phyloP scores from a whole-genome alignment of 2,113 vertebrate genomes.

The Cygnus buccinator region DNA sequence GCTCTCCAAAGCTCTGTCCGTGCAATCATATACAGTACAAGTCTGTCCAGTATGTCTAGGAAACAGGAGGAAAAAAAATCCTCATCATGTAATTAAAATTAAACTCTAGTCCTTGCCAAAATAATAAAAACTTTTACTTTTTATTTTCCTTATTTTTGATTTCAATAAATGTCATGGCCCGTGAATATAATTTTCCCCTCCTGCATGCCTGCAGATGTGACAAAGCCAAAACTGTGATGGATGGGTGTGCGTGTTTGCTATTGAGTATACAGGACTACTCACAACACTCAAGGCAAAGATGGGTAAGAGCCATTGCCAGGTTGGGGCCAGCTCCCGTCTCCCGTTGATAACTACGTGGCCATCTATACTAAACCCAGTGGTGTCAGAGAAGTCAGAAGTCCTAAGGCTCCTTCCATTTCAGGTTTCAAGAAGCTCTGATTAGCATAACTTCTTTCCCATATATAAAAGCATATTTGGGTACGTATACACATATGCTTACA shows the following conservation, averaged over 20 bases:
- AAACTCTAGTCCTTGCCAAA: neutral
- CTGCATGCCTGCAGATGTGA: neutral
- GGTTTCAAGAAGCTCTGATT: neutral
- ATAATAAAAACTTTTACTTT: neutral
- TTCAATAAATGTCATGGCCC: neutral
- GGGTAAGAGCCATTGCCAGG: neutral
- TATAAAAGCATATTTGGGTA: neutral
- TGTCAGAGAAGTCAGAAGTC: neutral
- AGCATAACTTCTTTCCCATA: neutral
- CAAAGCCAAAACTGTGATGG: neutral
- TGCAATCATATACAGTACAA: neutral
- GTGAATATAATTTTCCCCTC: slow-evolving; percentile 23
- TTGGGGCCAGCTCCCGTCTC: neutral
- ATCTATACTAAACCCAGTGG: accelerated
- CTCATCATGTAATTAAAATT: slow-evolving; percentile 4
- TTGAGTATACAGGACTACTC: neutral
- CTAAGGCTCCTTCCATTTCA: neutral
- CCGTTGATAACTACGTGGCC: accelerated
- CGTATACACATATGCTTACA: neutral
- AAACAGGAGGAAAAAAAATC: neutral
- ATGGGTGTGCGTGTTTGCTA: neutral
- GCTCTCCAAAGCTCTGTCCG: slow-evolving; percentile 24
- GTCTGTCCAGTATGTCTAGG: slow-evolving; percentile 1
- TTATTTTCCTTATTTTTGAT: slow-evolving; percentile 17
- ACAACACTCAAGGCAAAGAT: neutral